Percentiles rank a stretch among this genome's conserved stretches.
These are phyloP conservation scores for Brenthis hecate DNA, from an alignment of 2,888 invertebrate species.

Conservation along the genomic window DNA sequence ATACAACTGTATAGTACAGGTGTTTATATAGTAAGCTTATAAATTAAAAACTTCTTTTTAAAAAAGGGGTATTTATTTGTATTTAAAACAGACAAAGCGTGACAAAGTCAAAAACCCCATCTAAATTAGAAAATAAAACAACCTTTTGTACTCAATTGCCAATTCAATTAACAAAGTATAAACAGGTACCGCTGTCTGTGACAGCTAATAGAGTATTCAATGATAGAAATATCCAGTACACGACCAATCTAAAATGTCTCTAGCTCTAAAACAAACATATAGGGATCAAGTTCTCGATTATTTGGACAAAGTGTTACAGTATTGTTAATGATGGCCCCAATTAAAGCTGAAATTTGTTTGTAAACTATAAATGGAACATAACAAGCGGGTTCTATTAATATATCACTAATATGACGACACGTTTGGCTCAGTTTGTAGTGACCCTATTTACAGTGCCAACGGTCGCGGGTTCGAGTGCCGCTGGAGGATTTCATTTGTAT, in stretches of 20 bases:
- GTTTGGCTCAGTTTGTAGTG: too few species aligned
- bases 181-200: slow-evolving; percentile 53
- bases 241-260: slow-evolving; percentile 29
- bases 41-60: too few species aligned
- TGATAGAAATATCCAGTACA: slow-evolving; percentile 46
- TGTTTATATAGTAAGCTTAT: too few species aligned
- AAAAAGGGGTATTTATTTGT: not conserved
- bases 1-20: too few species aligned
- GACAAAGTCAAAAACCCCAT: slow-evolving; percentile 6
- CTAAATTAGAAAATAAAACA: slow-evolving; percentile 52
- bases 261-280: not conserved
- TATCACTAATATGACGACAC: too few species aligned
- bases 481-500: too few species aligned
- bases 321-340: slow-evolving; percentile 27
- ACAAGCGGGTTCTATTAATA: not conserved
- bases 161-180: slow-evolving; percentile 66
- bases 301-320: slow-evolving; percentile 23
- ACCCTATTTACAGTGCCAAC: too few species aligned
- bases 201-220: slow-evolving; percentile 50
- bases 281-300: slow-evolving; percentile 19
- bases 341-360: slow-evolving; percentile 27
- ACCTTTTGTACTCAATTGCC: slow-evolving; percentile 54
- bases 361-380: not conserved
- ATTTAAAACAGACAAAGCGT: not conserved
- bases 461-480: too few species aligned